Evolutionary conservation across 2,113 vertebrate species (phyloP), one percentile per base, ranked within the genome.

Genomic region (Calyptommatus sinebrachiatus): DNA sequence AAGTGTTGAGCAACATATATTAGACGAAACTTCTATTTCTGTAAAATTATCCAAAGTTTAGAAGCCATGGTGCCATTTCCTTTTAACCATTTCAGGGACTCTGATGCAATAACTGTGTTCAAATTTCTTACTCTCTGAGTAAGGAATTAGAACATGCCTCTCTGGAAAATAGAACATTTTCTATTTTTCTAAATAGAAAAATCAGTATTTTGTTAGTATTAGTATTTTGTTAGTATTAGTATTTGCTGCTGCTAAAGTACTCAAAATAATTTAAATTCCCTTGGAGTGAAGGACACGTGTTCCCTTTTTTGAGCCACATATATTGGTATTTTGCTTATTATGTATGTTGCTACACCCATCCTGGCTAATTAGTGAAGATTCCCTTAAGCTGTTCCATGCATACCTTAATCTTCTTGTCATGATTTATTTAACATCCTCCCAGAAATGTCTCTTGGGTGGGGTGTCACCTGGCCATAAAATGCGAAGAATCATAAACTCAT

Each of bases 221-320:
- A 0, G 0, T 78, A 22, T 16, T 60, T 35, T n/a, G n/a, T 35
- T 9, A 71, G 22, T 65, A 65, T 26, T 41, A 0, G 0, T 78
- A 22, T 16, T 60, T 35, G 0, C 50, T 68, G 61, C 8, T 63
- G 73, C n/a, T 78, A 45, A 78, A 29, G 26, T 0, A 0, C 3
- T 0, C 0, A 28, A 48, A 76, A 24, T 71, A 60, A 57, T 10
- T 20, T 24, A 53, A 6, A 1, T 7, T 57, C 66, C 18, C 11
- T 73, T 41, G 41, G 70, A 53, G 73, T 50, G 50, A 16, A 1
- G 2, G 28, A 53, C 41, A 76, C 65, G 41, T 0, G 0, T 0
- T 6, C 21, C 29, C 53, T 50, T 29, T 7, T 53, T 50, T 80
- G 69, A 41, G 48, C 74, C 62, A 50, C 14, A 20, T 29, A 14